Evolutionary conservation across 2,797 vertebrate species (phyloP), one percentile per base, ranked within the genome.

Genomic region (Fratercula arctica): DNA sequence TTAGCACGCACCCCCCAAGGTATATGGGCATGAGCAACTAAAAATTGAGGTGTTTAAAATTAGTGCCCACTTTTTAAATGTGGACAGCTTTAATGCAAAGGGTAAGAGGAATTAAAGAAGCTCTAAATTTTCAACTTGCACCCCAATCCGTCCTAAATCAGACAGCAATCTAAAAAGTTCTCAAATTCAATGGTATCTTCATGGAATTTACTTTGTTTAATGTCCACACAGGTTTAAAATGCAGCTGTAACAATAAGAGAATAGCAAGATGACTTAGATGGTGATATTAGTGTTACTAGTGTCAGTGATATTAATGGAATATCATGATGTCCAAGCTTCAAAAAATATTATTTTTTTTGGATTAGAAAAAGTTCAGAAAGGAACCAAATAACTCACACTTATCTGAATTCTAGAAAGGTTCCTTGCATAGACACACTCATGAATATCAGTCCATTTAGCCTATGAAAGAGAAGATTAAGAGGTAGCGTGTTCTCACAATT

Each of bases 1-100:
- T 69, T 72, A 90, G 1, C 16, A 69, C 51, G 1, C 6, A 4
- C 2, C 4, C 4, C 7, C 7, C 8, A 3, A 16, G 11, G 6
- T 26, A 8, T 54, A 70, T 31, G 9, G 45, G 16, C 15, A 8
- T 54, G 45, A 75, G 10, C 56, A 60, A 53, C 10, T 41, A 33
- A 90, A 88, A 77, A 61, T 28, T 0, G 46, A 76, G 20, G 0
- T n/a, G 57, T 60, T 93, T 67, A 54, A 88, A 84, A 63, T 39
- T 35, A 74, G 11, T 11, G 11, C 28, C 26, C 6, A 15, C 2
- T 88, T 83, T 61, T 50, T 33, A 73, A 91, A 85, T 60, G 20
- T 63, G 13, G 14, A 23, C 24, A 86, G 2, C 3, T 77, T 86
- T 89, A 75, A 18, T 37, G 11, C 24, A 81, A 89, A 35, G 16